Evolutionary conservation across 2,888 invertebrate genomes (phyloP).

Genomic region (Drosophila fulvimacula): DNA sequence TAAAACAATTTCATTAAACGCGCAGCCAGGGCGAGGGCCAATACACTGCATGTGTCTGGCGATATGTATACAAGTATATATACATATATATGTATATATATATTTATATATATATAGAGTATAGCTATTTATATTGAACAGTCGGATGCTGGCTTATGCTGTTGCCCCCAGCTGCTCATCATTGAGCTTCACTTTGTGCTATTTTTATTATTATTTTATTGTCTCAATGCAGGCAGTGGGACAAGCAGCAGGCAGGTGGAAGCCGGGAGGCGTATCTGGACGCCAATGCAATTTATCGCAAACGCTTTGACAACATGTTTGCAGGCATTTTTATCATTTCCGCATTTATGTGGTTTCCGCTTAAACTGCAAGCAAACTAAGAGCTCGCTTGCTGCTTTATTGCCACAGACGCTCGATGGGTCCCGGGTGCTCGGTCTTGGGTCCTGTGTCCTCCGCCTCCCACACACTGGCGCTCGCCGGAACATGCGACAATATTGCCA

Average conservation of each 20-base stretch:
- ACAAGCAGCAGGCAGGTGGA: neutral
- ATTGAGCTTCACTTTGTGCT: constrained; percentile 55
- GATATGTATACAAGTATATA: neutral
- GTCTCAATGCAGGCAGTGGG: constrained; percentile 52
- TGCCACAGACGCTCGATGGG: constrained; percentile 50
- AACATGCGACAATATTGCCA: constrained; percentile 27
- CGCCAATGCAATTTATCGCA: constrained; percentile 79
- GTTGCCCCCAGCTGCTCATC: constrained; percentile 25
- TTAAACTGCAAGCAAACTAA: constrained; percentile 71
- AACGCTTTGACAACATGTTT: constrained; percentile 78
- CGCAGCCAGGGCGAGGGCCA: constrained; percentile 22
- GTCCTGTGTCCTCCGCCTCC: neutral
- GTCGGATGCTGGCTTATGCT: constrained; percentile 21
- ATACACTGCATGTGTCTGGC: constrained; percentile 9
- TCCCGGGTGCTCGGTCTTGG: neutral
- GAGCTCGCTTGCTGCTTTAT: constrained; percentile 76
- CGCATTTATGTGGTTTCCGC: constrained; percentile 81
- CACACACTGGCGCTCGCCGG: neutral
- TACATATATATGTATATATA: neutral
- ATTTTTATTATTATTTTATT: constrained; percentile 79
- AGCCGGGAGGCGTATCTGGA: constrained; percentile 34
- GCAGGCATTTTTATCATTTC: constrained; percentile 79
- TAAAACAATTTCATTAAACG: constrained; percentile 81
- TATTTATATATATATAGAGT: too few relatives aligned
- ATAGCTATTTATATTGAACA: constrained; percentile 37